These are phyloP conservation scores for Sternarchorhynchus goeldii DNA, from an alignment of 2,797 vertebrate species.

Conservation along the genomic window DNA sequence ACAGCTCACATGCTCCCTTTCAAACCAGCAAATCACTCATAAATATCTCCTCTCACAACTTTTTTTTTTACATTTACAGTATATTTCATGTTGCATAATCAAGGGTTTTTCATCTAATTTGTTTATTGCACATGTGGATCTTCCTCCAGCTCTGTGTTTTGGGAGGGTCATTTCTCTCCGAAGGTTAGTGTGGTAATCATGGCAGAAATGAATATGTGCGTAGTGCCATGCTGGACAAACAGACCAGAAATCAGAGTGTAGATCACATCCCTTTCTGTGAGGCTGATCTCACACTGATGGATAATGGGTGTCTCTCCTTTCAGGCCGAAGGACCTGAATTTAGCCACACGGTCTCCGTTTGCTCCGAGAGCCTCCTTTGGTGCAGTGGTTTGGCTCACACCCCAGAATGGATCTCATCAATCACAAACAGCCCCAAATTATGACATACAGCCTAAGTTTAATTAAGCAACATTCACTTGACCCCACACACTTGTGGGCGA, in stretches of 20 bases:
- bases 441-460: not conserved
- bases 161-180: slow-evolving; percentile 66
- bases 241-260: slow-evolving; percentile 63
- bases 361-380: not conserved
- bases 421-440: not conserved
- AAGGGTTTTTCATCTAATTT: slow-evolving; percentile 61
- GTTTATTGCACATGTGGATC: slow-evolving; percentile 38
- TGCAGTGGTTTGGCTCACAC: not conserved
- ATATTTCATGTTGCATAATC: slow-evolving; percentile 74
- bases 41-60: not conserved
- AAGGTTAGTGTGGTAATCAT: slow-evolving; percentile 72
- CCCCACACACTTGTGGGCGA: not conserved
- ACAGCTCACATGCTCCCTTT: not conserved
- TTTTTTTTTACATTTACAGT: slow-evolving; percentile 29
- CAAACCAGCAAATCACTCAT: slow-evolving; percentile 4
- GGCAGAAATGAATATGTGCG: slow-evolving; percentile 64
- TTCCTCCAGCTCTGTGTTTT: slow-evolving; percentile 59
- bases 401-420: not conserved
- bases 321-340: slow-evolving; percentile 67
- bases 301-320: slow-evolving; percentile 49
- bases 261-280: slow-evolving; percentile 71
- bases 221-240: slow-evolving; percentile 69
- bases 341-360: not conserved
- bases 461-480: not conserved
- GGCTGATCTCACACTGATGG: slow-evolving; percentile 25